A percentile compares a stretch with the other conserved stretches of the same genome.
Conservation (phyloP, 2,113 vertebrate species). For the Mormoops blainvillei region DNA sequence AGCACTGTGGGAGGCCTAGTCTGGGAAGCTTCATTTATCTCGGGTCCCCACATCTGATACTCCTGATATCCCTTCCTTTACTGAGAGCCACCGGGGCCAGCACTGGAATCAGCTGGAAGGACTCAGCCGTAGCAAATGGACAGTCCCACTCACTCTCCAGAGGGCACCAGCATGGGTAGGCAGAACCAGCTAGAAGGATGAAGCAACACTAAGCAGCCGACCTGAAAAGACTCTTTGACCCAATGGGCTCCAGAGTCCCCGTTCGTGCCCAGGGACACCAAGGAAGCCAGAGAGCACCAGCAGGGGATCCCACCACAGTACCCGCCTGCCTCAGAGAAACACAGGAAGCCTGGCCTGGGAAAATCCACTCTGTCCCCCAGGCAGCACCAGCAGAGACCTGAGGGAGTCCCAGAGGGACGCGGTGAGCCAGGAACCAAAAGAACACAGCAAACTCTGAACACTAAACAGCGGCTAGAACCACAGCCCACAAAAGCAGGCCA, state of each 20-base stretch:
- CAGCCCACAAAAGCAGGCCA: background rate
- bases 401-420: background rate
- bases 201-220: background rate
- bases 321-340: background rate
- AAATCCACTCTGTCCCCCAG: background rate
- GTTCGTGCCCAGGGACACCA: background rate
- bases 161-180: background rate
- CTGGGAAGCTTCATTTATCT: background rate
- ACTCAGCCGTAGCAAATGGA: background rate
- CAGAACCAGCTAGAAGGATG: background rate
- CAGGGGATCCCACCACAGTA: background rate
- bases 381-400: background rate
- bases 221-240: background rate
- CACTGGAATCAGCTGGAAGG: background rate
- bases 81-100: background rate
- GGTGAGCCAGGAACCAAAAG: background rate
- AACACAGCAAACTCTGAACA: background rate
- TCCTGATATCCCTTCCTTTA: background rate
- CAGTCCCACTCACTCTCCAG: background rate
- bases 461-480: background rate
- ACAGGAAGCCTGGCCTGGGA: background rate
- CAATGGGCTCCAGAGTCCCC: background rate
- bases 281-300: background rate
- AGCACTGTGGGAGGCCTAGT: background rate
- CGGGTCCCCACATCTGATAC: background rate